These are phyloP conservation scores for Pterophyllum scalare DNA, from an alignment of 2,113 vertebrate species.

Conservation along the genomic window DNA sequence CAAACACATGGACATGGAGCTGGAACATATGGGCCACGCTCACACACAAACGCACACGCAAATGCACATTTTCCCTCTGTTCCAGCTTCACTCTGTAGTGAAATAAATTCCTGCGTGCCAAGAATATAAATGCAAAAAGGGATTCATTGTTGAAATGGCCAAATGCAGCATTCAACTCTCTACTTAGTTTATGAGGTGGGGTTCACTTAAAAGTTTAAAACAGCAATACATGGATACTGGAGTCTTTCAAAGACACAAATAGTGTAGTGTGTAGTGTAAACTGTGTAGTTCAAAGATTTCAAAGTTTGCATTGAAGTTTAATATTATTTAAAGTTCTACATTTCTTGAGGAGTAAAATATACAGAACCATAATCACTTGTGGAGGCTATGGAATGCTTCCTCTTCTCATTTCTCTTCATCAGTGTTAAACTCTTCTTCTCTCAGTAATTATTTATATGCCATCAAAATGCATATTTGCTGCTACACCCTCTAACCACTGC, in stretches of 20 bases:
- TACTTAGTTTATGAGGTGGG: slow-evolving; percentile 33
- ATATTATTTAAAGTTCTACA: background rate
- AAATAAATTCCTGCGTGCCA: slow-evolving; percentile 16
- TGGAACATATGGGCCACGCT: slow-evolving; percentile 13
- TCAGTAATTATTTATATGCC: slow-evolving; percentile 32
- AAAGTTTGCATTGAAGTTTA: background rate
- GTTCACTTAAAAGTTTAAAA: slow-evolving; percentile 52
- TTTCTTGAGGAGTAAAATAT: background rate
- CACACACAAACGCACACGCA: background rate
- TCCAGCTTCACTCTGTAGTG: slow-evolving; percentile 34
- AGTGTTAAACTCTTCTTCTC: slow-evolving; percentile 1
- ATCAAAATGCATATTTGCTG: slow-evolving; percentile 31
- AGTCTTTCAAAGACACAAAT: slow-evolving; percentile 43
- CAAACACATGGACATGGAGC: slow-evolving; percentile 39
- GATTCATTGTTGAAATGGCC: slow-evolving; percentile 65
- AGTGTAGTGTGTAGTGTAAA: background rate
- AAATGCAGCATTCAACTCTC: slow-evolving; percentile 39
- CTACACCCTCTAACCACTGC: slow-evolving; percentile 30
- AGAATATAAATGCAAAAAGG: slow-evolving; percentile 66
- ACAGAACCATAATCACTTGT: background rate
- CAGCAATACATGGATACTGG: slow-evolving; percentile 39
- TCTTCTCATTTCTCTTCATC: slow-evolving; percentile 12
- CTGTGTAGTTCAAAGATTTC: slow-evolving; percentile 4
- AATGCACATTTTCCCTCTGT: slow-evolving; percentile 33
- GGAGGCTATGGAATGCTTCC: background rate